Conservation (phyloP, 2,797 vertebrate species). For the Takifugu ocellatus region DNA sequence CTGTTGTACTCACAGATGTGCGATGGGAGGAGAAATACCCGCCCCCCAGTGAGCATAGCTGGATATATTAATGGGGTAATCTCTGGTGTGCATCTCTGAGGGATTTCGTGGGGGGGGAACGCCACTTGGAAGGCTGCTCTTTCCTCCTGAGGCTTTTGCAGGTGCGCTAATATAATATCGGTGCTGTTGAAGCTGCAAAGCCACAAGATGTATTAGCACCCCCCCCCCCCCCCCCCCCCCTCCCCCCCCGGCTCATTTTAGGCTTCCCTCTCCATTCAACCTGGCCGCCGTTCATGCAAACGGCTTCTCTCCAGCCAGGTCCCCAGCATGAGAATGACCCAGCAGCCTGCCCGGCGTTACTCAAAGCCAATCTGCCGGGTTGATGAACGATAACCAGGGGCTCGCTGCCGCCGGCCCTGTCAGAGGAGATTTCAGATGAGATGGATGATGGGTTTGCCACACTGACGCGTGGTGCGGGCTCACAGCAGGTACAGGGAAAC, state of each 20-base stretch:
- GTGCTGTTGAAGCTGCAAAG: conserved; percentile 52
- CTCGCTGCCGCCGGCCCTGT: conserved; percentile 68
- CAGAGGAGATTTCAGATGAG: conserved; percentile 68
- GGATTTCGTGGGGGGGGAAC: conserved; percentile 62
- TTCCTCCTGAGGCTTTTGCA: conserved; percentile 72
- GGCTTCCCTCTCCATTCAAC: conserved; percentile 44
- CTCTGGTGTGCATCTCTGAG: conserved; percentile 71
- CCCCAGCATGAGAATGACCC: conserved; percentile 70
- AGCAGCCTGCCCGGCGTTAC: conserved; percentile 65
- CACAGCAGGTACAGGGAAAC: conserved; percentile 57
- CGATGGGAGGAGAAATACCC: conserved; percentile 31
- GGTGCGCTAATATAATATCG: conserved; percentile 70
- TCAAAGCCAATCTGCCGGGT: conserved; percentile 69
- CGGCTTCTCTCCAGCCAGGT: conserved; percentile 60
- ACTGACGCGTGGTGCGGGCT: conserved; percentile 41
- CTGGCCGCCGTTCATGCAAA: conserved; percentile 59
- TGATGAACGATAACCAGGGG: conserved; percentile 79
- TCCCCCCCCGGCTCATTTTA: conserved; percentile 57
- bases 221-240: conserved; percentile 10
- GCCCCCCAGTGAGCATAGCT: conserved; percentile 63
- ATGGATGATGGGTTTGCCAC: conserved; percentile 64
- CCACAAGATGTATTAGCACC: conserved; percentile 46
- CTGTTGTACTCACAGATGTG: conserved; percentile 59
- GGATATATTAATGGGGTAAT: conserved; percentile 87
- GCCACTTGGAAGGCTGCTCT: conserved; percentile 60